Evolutionary conservation across 2,888 invertebrate genomes (phyloP), one percentile per base, ranked within the genome.

Genomic region (Agrotis ipsilon): DNA sequence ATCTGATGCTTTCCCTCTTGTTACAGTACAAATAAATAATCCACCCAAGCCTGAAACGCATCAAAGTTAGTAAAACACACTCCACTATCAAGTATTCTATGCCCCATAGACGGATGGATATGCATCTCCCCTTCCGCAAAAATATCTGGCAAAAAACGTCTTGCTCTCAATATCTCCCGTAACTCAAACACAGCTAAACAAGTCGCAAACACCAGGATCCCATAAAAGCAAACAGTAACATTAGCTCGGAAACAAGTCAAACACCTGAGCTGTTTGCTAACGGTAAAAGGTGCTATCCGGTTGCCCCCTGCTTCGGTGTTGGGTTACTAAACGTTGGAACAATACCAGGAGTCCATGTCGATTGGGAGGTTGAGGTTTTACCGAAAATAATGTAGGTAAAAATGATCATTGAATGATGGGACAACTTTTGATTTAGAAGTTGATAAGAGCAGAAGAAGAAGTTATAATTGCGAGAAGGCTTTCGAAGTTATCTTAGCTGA

Each of bases 211-310:
- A 82, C 73, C 48, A 48, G 71, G 78, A 70, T 72, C 68, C 65
- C 64, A 66, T 75, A 27, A 63, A 61, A 67, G 64, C 78, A 85
- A 83, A 82, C 82, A 72, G 84, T 74, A 84, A 84, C 83, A 62
- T 66, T 48, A 84, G 52, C 77, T 68, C 11, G 55, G 74, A 72
- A 80, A 78, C 78, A 84, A 82, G 72, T 80, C 88, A 88, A 90
- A 88, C 90, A 90, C 90, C 90, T 90, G 90, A 89, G 69, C 77
- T 89, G 90, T 90, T 90, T 89, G 87, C 75, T 39, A 75, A 86
- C 87, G 87, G 86, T 90, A 90, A 90, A 90, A 90, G 90, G 90
- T 89, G 84, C 84, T 86, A 84, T 90, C 87, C 74, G 67, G 81
- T 90, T 88, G 80, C 61, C 80, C 85, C 83, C 82, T 64, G 75